Evolutionary conservation across 2,888 invertebrate species (phyloP), one percentile per base, ranked within the genome.

Genomic region (Drosophila mercatorum): DNA sequence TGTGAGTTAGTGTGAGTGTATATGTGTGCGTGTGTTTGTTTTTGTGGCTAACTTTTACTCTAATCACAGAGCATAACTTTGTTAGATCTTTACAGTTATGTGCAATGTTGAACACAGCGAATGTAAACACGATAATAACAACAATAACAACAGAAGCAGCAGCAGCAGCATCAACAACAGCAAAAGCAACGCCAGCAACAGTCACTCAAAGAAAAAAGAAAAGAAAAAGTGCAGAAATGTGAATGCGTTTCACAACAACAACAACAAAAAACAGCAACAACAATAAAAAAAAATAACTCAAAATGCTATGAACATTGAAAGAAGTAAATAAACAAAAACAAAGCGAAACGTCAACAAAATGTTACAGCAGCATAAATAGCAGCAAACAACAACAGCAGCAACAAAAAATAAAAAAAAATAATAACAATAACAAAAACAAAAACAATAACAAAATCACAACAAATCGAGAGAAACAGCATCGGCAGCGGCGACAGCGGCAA

Each of bases 31-130:
- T 17, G 40, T 17, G 56, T 34, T 4, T 28, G 31, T 41, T 34
- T 34, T 1, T 71, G 38, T 63, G 43, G 36, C 51, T 36, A 51
- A 51, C 51, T 31, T 41, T 62, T 68, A 73, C 46, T 62, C 57
- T 56, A 53, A 63, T 57, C 44, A n/a, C 17, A 40, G 55, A 58
- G 38, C 11, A 56, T 53, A 17, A 28, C 52, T 66, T 55, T 63
- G 38, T 68, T 68, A 55, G 75, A 53, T 66, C 74, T 69, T 74
- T 71, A 60, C 83, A 88, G 81, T 80, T 69, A 71, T 69, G 79
- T 87, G 79, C 76, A 89, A 83, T 85, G 81, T 72, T 69, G 64
- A 74, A 74, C 40, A 59, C 63, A 77, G 47, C 57, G 56, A 75
- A 70, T 56, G 69, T 79, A 73, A 80, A 75, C 76, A 78, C 64